A percentile compares a stretch with the other conserved stretches of the same genome.
These are phyloP conservation scores for Operophtera brumata DNA, from an alignment of 2,888 invertebrate genomes.

Conservation along the genomic window DNA sequence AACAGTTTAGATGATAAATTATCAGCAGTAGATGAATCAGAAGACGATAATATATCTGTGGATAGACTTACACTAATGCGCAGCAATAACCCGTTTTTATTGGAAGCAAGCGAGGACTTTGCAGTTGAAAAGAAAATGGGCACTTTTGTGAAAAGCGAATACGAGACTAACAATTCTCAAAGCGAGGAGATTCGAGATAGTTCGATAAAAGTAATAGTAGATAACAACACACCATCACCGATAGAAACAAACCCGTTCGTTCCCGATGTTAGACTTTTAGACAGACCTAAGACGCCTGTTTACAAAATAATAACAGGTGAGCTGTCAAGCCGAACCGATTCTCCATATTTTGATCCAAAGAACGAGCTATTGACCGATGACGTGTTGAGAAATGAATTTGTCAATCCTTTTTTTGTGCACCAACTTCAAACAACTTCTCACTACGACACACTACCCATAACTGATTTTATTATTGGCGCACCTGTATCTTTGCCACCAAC, in stretches of 20 bases:
- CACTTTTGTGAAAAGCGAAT: slow-evolving; percentile 62
- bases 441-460: slow-evolving; percentile 43
- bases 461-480: slow-evolving; percentile 77
- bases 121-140: slow-evolving; percentile 55
- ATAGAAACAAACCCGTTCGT: slow-evolving; percentile 54
- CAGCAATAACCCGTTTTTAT: slow-evolving; percentile 58
- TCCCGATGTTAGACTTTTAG: slow-evolving; percentile 41
- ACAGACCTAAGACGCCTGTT: slow-evolving; percentile 69
- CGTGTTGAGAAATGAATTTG: slow-evolving; percentile 55
- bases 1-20: slow-evolving; percentile 48
- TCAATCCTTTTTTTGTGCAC: slow-evolving; percentile 66
- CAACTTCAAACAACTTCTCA: slow-evolving; percentile 46
- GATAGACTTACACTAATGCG: slow-evolving; percentile 46
- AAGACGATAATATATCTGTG: slow-evolving; percentile 45
- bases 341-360: slow-evolving; percentile 51
- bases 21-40: slow-evolving; percentile 41
- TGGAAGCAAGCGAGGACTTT: slow-evolving; percentile 52
- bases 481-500: slow-evolving; percentile 73
- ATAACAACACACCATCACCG: slow-evolving; percentile 41
- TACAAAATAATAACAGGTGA: slow-evolving; percentile 65
- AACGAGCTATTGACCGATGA: slow-evolving; percentile 43
- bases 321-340: slow-evolving; percentile 49
- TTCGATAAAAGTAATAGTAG: slow-evolving; percentile 54
- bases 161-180: slow-evolving; percentile 66
- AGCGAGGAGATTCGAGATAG: slow-evolving; percentile 57